Evolutionary conservation across 2,113 vertebrate species (phyloP), one percentile per base, ranked within the genome.

Genomic region (Felis chaus): DNA sequence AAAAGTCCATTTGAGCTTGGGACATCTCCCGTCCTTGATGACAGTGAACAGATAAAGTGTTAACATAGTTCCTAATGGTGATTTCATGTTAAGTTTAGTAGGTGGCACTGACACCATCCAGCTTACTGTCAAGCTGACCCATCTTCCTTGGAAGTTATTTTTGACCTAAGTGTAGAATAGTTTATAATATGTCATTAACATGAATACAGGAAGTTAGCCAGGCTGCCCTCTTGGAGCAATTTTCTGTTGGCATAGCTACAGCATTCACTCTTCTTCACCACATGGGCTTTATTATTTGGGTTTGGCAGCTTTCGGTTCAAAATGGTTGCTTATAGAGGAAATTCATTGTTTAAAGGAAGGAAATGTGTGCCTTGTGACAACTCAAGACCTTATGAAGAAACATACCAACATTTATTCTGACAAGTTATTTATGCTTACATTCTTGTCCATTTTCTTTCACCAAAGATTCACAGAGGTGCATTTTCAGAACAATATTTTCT

Each of bases 231-330:
- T 71, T 25, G 13, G 90, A 96, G 55, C 53, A 94, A 92, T 91
- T 93, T 96, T 90, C 94, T 94, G 95, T 97, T 96, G 97, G 96
- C 97, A 97, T 94, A 97, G 97, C 74, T 97, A 96, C 97, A 85
- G 90, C 39, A 82, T 63, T 94, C 92, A 63, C 53, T 41, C 33
- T n/a, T 94, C 45, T 79, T 89, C 33, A 69, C 66, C 65, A 48
- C 45, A 66, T 81, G 13, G 57, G 48, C 88, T 93, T 95, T 84
- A 19, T 92, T 84, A 63, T 73, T 94, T 81, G 48, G 11, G 0
- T 36, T 96, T 84, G 68, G 41, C 82, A 78, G 16, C 69, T 95
- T 50, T 81, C 1, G n/a, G 57, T 86, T 93, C 63, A 84, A 78
- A 79, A 91, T 41, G 48, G 23, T 39, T 73, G 5, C n/a, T 95